Percentiles rank a stretch among this genome's conserved stretches.
Evolutionary conservation across 2,797 vertebrate genomes (phyloP).

Genomic region (Acomys russatus): DNA sequence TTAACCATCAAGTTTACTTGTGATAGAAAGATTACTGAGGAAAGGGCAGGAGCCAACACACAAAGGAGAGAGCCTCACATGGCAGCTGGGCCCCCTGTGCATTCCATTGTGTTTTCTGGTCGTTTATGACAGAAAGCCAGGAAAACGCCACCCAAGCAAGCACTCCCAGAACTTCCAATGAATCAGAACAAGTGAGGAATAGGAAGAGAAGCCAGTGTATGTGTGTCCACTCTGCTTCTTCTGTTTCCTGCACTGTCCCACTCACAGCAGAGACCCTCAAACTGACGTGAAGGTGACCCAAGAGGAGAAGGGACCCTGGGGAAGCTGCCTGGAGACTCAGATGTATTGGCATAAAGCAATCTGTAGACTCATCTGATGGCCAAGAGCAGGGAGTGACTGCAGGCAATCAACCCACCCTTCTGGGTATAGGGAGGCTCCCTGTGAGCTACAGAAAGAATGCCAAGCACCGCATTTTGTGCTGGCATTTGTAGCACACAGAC

Average conservation of each 20-base stretch:
- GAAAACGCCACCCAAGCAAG: not conserved
- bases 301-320: not conserved
- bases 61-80: not conserved
- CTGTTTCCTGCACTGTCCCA: not conserved
- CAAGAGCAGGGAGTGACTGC: not conserved
- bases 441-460: not conserved
- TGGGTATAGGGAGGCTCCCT: rapidly evolving
- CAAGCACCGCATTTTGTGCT: not conserved
- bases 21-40: not conserved
- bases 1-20: slow-evolving; percentile 21
- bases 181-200: not conserved
- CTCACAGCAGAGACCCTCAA: not conserved
- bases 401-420: not conserved
- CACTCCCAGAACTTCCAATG: not conserved
- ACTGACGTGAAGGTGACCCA: not conserved
- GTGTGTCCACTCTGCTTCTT: not conserved
- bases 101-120: slow-evolving; percentile 10
- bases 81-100: not conserved
- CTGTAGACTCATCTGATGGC: not conserved
- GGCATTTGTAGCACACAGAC: not conserved
- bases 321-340: not conserved
- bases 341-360: not conserved
- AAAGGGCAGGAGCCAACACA: not conserved
- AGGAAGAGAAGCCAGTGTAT: not conserved
- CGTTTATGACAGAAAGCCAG: not conserved